These are phyloP conservation scores for Cremastobaeus sp. DNA, from an alignment of 2,888 invertebrate species.

Conservation along the genomic window DNA sequence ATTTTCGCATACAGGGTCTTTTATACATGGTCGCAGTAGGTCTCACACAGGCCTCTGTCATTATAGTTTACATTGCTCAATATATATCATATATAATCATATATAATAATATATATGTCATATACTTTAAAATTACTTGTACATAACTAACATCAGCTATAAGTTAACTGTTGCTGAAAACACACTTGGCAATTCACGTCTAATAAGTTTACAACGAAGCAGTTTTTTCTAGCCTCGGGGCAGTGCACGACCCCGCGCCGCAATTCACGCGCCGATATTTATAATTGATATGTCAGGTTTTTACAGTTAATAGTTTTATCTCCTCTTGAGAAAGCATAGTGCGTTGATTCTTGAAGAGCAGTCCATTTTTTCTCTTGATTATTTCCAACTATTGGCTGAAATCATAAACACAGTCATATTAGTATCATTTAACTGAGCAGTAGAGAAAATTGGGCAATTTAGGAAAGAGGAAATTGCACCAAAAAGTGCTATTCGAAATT, in stretches of 20 bases:
- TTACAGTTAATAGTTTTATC: constrained; percentile 69
- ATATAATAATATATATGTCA: constrained; percentile 66
- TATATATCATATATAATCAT: constrained; percentile 71
- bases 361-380: constrained; percentile 80
- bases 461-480: too few species aligned
- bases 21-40: constrained; percentile 73
- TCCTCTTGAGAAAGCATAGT: constrained; percentile 73
- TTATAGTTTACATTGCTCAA: constrained; percentile 72
- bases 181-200: constrained; percentile 78
- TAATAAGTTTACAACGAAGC: constrained; percentile 77
- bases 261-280: constrained; percentile 60
- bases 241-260: constrained; percentile 60
- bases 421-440: too few species aligned
- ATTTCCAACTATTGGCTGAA: constrained; percentile 93
- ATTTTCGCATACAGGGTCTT: constrained; percentile 65
- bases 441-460: too few species aligned
- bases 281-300: constrained; percentile 62
- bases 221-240: constrained; percentile 64
- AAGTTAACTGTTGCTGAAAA: constrained; percentile 74
- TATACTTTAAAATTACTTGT: constrained; percentile 68
- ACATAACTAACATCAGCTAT: constrained; percentile 69
- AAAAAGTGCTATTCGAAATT: too few species aligned
- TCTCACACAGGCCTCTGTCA: constrained; percentile 74
- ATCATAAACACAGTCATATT: too few species aligned
- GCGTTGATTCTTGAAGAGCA: constrained; percentile 61